A percentile compares a stretch with the other conserved stretches of the same genome.
These are phyloP conservation scores for Furcifer pardalis DNA, from an alignment of 2,797 vertebrate species.

Conservation along the genomic window DNA sequence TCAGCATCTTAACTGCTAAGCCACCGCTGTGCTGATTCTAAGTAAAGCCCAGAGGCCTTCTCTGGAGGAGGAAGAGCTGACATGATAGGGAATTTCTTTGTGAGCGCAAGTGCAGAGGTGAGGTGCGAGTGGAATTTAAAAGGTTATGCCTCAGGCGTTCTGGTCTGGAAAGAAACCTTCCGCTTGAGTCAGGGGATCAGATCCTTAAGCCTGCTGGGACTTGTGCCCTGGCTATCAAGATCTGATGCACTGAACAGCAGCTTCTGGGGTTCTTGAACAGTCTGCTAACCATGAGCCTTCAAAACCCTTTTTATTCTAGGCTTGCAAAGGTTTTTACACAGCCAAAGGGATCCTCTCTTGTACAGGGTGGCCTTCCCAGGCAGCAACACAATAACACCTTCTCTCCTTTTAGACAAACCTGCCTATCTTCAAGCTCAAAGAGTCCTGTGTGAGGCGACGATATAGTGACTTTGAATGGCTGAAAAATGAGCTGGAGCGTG, in stretches of 20 bases:
- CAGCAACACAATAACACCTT: neutral
- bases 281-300: neutral
- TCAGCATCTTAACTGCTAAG: too few relatives aligned
- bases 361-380: neutral
- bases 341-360: neutral
- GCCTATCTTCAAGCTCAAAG: constrained; percentile 98
- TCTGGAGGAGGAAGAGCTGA: neutral
- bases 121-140: neutral
- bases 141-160: too few relatives aligned
- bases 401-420: constrained; percentile 88
- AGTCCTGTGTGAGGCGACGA: constrained; percentile 93
- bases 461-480: constrained; percentile 99
- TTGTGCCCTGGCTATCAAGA: too few relatives aligned
- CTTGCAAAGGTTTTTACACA: too few relatives aligned
- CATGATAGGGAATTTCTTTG: neutral
- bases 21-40: neutral
- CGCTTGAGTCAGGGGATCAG: neutral
- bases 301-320: too few relatives aligned
- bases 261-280: too few relatives aligned
- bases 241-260: neutral
- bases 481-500: constrained; percentile 97
- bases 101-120: too few relatives aligned
- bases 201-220: neutral
- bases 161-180: too few relatives aligned
- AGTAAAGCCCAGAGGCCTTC: neutral